These are phyloP conservation scores for Rhingia campestris DNA, from an alignment of 2,888 invertebrate species.

Conservation along the genomic window DNA sequence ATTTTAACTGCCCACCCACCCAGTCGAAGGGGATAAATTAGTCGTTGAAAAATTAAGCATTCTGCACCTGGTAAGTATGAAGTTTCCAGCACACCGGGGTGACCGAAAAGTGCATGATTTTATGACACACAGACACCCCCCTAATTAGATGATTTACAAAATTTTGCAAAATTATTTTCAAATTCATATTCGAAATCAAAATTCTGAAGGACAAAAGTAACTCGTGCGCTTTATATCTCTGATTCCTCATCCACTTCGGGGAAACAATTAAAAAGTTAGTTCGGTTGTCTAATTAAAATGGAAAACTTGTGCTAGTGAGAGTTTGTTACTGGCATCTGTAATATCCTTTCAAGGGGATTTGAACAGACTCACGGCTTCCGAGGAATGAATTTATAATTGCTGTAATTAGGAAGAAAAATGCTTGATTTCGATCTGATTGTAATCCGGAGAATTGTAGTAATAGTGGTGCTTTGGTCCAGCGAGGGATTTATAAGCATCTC, in stretches of 20 bases:
- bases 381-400: constrained; percentile 25
- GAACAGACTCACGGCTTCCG: neutral
- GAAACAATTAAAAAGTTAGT: constrained; percentile 64
- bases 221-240: constrained; percentile 2
- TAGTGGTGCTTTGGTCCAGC: neutral
- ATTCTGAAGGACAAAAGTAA: constrained; percentile 44
- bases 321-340: constrained; percentile 36
- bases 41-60: constrained; percentile 5
- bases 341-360: constrained; percentile 11
- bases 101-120: neutral
- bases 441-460: neutral
- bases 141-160: constrained; percentile 38
- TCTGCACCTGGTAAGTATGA: neutral
- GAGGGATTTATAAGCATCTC: neutral
- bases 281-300: constrained; percentile 59
- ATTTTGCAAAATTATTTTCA: neutral
- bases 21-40: neutral
- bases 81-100: neutral
- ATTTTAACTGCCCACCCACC: neutral
- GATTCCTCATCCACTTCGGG: neutral
- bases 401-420: constrained; percentile 15
- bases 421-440: neutral
- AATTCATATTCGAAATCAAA: constrained; percentile 2
- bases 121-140: constrained; percentile 5
- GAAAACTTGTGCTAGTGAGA: constrained; percentile 14